Conservation (phyloP, 2,888 invertebrate species). For the Loripinus fragilis region DNA sequence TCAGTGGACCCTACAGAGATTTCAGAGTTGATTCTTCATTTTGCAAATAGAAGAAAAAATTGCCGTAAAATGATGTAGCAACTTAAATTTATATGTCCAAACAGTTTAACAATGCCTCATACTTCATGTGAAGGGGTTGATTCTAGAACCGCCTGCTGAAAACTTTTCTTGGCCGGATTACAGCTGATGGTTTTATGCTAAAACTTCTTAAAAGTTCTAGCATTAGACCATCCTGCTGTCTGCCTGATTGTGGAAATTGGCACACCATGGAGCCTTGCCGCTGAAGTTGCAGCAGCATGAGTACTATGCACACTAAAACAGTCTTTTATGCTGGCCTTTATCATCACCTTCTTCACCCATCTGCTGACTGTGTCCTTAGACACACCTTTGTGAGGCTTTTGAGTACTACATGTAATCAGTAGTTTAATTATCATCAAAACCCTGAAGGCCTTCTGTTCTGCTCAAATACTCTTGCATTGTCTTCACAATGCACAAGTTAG, state of each 20-base stretch:
- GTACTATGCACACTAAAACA: not conserved
- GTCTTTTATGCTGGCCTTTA: not conserved
- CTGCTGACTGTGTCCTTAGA: not conserved
- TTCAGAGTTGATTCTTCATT: slow-evolving; percentile 11
- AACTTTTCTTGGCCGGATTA: not conserved
- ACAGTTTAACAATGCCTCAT: not conserved
- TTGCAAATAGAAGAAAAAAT: not conserved
- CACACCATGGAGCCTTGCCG: not conserved
- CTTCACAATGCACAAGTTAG: no score
- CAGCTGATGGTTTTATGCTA: not conserved
- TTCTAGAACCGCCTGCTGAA: not conserved
- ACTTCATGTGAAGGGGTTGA: not conserved
- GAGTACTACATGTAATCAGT: no score
- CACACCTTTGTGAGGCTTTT: not conserved
- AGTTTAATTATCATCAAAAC: no score
- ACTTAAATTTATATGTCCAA: not conserved
- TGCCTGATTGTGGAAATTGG: not conserved
- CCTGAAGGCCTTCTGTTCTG: no score
- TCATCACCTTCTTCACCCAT: not conserved
- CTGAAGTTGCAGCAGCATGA: not conserved
- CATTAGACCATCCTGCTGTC: slow-evolving; percentile 13
- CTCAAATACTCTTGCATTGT: no score
- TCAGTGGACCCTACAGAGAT: slow-evolving; percentile 10
- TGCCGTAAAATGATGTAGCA: not conserved
- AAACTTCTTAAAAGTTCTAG: slow-evolving; percentile 12